Base-by-base conservation (phyloP, 2,113 vertebrate species). In the Plectropomus leopardus region DNA sequence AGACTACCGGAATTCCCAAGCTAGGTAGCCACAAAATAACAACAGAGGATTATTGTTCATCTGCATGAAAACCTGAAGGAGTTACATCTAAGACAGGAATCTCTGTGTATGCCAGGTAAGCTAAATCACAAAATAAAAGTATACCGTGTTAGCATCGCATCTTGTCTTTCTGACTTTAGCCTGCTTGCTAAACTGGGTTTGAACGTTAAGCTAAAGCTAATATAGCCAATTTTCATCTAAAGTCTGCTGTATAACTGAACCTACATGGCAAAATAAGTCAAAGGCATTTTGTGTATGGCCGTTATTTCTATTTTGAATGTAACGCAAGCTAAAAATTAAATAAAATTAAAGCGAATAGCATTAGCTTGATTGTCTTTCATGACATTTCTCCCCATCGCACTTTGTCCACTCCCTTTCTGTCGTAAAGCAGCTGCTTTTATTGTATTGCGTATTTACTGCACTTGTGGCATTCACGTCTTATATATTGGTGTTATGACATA, bases 31-130 rank as follows among this genome's bases (percentile, higher is more conserved):
- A 30, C 64, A 63, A 61, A 30, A 68, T 10, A 82, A 67, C 40
- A 88, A 84, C 78, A 88, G 10, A 60, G 32, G 3, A 6, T 66
- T 26, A 21, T 53, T 75, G 24, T 58, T 61, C 70, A 3, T 67
- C 51, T 76, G 14, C 3, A 83, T 75, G 76, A 74, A 57, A 19
- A 32, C 17, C 1, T 19, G 1, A 14, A 63, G 23, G 8, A 59
- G 13, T 34, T 21, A 2, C 8, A 76, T 32, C 53, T 79, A 53
- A 60, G 59, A 60, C 26, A 69, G 47, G 4, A 63, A 63, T 58
- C 0, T 79, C 60, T 59, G 24, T 83, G 42, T 84, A 34, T 84
- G 64, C 23, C 58, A 87, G 88, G 92, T 93, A 53, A 85, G 78
- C 0, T 4, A 1, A 47, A 13, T 7, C 2, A 23, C 3, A 13